Evolutionary conservation across 2,888 invertebrate genomes (phyloP).

Genomic region (Deladenus siricidicola): DNA sequence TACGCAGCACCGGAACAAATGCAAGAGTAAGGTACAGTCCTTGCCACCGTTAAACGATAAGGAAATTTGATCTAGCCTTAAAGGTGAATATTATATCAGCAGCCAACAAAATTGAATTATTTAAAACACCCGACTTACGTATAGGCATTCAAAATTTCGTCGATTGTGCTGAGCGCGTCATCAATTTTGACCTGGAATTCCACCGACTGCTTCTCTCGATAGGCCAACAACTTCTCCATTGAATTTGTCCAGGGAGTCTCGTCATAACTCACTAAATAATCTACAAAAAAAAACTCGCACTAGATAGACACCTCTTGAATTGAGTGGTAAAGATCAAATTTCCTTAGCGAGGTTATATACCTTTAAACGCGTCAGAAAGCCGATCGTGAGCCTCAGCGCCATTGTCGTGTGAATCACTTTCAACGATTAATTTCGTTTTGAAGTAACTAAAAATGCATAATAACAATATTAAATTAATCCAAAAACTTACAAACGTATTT

Average conservation of each 20-base stretch:
- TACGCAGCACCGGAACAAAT: slow-evolving; percentile 58
- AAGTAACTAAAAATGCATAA: slow-evolving; percentile 54
- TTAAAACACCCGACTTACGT: slow-evolving; percentile 24
- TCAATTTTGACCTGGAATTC: slow-evolving; percentile 37
- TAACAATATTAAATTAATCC: not conserved
- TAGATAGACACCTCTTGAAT: slow-evolving; percentile 54
- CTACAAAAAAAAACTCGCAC: slow-evolving; percentile 34
- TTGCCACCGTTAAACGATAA: slow-evolving; percentile 96
- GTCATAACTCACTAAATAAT: slow-evolving; percentile 57
- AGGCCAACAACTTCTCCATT: slow-evolving; percentile 34
- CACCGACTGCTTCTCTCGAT: slow-evolving; percentile 18
- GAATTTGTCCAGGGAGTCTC: slow-evolving; percentile 54
- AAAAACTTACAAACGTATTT: no score
- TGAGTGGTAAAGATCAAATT: no score
- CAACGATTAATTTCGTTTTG: slow-evolving; percentile 59
- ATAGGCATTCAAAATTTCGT: slow-evolving; percentile 50
- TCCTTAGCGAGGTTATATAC: no score
- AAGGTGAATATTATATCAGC: slow-evolving; percentile 49
- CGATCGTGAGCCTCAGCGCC: slow-evolving; percentile 27
- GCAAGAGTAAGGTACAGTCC: slow-evolving; percentile 86
- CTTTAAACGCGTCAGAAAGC: slow-evolving; percentile 29
- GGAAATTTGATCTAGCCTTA: slow-evolving; percentile 69
- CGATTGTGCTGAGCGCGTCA: slow-evolving; percentile 53
- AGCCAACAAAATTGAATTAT: not conserved
- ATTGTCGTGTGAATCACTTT: slow-evolving; percentile 54